Evolutionary conservation across 1,140 invertebrate species (phyloP), one percentile per base, ranked within the genome.

Genomic region (Nymphalis io): DNA sequence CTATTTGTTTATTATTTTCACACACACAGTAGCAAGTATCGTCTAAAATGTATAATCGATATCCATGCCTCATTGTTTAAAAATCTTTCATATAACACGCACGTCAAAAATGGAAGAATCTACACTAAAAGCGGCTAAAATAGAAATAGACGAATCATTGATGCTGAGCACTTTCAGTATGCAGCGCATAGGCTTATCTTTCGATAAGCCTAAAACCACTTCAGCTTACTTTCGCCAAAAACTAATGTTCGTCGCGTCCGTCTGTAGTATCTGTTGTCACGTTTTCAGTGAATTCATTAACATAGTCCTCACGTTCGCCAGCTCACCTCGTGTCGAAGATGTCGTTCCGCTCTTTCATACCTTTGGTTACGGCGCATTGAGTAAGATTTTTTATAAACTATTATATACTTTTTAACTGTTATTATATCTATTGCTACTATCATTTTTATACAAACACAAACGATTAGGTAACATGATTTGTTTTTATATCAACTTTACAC

Each of bases 281-380:
- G 83, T 88, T n/a, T 88, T 88, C 67, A 87, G 84, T 79, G 89
- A 91, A 75, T 74, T 90, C 38, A 79, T 79, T 42, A 84, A 78
- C 73, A 88, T 90, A 64, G 76, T 76, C 20, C 72, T 90, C 62
- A 87, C 86, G 53, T 80, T 89, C 68, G 74, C 80, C 12, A 85
- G 83, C 75, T 85, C 85, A 46, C 89, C 89, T 61, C 79, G 76
- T 75, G 80, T 91, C 18, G 85, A 91, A 73, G 79, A 89, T 65
- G 85, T 91, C 39, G 88, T 90, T 44, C 89, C 89, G 60, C 81
- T 89, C 73, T 86, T 91, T 20, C 87, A 91, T 74, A 84, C 82
- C 60, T 86, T 91, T 76, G 89, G 87, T 42, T 91, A 89, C 65
- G 87, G 89, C 23, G 77, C 75, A 72, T 79, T 89, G 65, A 88